Evolutionary conservation across 2,113 vertebrate species (phyloP).

Genomic region (Anas platyrhynchos): DNA sequence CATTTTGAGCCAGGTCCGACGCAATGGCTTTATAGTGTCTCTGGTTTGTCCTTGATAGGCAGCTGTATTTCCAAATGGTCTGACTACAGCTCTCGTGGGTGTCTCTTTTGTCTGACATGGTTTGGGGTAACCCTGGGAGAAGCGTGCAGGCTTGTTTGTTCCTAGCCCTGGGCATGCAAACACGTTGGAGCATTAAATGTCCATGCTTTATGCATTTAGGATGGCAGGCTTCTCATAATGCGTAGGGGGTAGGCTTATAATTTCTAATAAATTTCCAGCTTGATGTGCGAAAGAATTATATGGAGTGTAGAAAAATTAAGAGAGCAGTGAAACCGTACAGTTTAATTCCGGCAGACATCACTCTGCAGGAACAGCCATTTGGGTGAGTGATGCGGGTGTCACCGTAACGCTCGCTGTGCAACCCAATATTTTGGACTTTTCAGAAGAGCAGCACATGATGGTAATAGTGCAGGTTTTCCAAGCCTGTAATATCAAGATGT

Average conservation of each 20-base stretch:
- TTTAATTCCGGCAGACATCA: background rate
- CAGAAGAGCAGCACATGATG: background rate
- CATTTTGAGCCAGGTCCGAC: background rate
- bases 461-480: background rate
- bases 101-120: background rate
- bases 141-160: background rate
- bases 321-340: background rate
- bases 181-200: background rate
- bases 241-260: background rate
- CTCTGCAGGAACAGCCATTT: background rate
- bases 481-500: background rate
- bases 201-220: background rate
- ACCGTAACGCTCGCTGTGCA: background rate
- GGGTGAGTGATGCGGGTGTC: background rate
- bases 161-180: background rate
- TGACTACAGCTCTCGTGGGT: background rate
- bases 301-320: slow-evolving; percentile 6
- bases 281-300: slow-evolving; percentile 15
- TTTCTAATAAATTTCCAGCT: background rate
- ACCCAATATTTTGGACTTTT: background rate
- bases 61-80: slow-evolving; percentile 9
- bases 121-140: background rate
- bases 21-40: background rate
- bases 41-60: slow-evolving; percentile 17
- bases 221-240: background rate